phyloP scores from a whole-genome alignment of 2,113 vertebrate genomes.

The Hippocampus comes region DNA sequence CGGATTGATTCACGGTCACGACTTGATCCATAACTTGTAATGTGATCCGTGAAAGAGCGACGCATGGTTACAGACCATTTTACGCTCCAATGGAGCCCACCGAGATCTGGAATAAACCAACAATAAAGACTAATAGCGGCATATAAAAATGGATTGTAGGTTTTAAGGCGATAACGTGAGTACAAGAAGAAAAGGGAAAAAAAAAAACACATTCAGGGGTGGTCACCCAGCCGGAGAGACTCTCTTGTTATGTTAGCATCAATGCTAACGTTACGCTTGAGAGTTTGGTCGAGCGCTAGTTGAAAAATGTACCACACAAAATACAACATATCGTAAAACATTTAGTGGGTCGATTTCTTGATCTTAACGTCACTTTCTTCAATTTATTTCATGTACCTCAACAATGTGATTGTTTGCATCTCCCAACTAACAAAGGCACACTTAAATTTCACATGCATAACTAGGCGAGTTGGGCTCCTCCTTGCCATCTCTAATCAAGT shows the following conservation, averaged over 20 bases:
- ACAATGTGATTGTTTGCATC: too few species aligned
- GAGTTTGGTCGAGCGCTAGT: too few species aligned
- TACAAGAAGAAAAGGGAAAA: background rate
- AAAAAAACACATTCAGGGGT: background rate
- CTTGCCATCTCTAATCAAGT: too few species aligned
- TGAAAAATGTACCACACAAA: too few species aligned
- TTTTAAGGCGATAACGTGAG: background rate
- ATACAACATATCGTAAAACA: too few species aligned
- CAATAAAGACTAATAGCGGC: constrained; percentile 8
- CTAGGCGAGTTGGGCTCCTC: too few species aligned
- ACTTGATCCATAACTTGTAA: constrained; percentile 60
- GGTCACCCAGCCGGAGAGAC: background rate
- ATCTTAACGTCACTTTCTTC: too few species aligned
- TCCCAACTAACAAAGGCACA: too few species aligned
- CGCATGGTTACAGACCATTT: constrained; percentile 46
- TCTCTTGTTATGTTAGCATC: background rate
- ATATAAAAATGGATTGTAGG: background rate
- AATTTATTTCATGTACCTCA: too few species aligned
- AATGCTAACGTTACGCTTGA: background rate
- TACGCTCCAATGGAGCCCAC: constrained; percentile 22
- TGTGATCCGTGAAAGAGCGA: constrained; percentile 42
- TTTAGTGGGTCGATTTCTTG: too few species aligned
- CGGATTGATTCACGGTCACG: constrained; percentile 40
- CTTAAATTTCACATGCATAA: too few species aligned
- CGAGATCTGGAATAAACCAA: constrained; percentile 38